Evolutionary conservation across 2,113 vertebrate genomes (phyloP).

Genomic region (Toxotes chatareus): DNA sequence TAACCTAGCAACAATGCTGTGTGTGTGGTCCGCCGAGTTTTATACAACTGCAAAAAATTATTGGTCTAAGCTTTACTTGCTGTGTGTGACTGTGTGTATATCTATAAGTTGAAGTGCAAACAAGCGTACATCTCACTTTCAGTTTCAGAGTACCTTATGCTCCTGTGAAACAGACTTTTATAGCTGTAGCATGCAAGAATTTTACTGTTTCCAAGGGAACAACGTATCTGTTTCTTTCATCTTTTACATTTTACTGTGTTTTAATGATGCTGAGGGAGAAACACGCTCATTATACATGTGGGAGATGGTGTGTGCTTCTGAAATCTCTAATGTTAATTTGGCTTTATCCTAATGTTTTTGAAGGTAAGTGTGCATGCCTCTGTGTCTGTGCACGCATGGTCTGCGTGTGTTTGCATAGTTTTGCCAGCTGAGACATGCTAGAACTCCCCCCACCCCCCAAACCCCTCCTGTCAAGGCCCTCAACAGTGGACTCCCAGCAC

Average conservation of each 20-base stretch:
- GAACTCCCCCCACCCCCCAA: neutral
- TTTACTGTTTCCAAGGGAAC: constrained; percentile 41
- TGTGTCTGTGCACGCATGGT: neutral
- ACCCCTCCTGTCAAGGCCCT: constrained; percentile 44
- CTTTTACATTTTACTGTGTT: constrained; percentile 14
- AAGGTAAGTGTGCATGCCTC: neutral
- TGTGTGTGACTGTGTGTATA: neutral
- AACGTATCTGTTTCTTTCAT: constrained; percentile 2
- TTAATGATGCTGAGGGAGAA: constrained; percentile 43
- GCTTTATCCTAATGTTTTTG: constrained; percentile 20
- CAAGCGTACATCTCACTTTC: constrained; percentile 1
- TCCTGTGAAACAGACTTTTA: neutral
- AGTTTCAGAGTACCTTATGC: neutral
- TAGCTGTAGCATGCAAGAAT: neutral
- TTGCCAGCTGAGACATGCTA: constrained; percentile 22
- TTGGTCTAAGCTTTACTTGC: constrained; percentile 21
- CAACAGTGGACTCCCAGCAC: constrained; percentile 42
- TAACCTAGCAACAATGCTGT: constrained; percentile 77
- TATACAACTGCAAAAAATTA: constrained; percentile 7
- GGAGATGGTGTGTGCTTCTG: neutral
- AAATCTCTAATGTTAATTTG: neutral
- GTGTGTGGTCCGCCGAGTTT: constrained; percentile 59
- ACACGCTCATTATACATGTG: constrained; percentile 16
- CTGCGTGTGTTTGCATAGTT: constrained; percentile 29
- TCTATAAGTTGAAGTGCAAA: constrained; percentile 10